Conservation (phyloP, 2,888 invertebrate species). For the Scaptodrosophila latifasciaeformis region DNA sequence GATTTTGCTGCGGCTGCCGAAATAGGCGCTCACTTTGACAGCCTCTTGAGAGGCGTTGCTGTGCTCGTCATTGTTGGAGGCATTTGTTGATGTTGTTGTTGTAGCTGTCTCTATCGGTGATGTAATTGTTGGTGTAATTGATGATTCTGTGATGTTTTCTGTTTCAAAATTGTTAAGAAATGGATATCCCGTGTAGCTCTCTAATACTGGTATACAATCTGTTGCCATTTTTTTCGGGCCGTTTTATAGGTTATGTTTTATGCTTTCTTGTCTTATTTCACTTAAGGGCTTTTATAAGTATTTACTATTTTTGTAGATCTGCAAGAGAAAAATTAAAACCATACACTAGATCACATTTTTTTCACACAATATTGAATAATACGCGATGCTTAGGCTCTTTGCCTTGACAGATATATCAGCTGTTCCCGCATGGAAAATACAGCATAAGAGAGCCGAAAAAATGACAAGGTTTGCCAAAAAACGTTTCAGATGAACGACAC, state of each 20-base stretch:
- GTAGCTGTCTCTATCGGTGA: slow-evolving; percentile 10
- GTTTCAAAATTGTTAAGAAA: too few relatives aligned
- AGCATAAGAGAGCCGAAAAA: not conserved
- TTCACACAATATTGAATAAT: slow-evolving; percentile 33
- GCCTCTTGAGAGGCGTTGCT: slow-evolving; percentile 22
- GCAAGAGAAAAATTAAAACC: too few relatives aligned
- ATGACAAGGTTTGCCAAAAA: slow-evolving; percentile 28
- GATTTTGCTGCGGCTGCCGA: slow-evolving; percentile 71
- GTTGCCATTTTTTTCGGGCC: slow-evolving; percentile 27
- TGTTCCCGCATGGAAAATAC: slow-evolving; percentile 20
- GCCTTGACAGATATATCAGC: slow-evolving; percentile 15
- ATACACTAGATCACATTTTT: slow-evolving; percentile 11
- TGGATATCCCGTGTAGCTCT: too few relatives aligned
- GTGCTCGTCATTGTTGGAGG: not conserved
- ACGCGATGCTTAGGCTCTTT: not conserved
- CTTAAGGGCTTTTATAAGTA: not conserved
- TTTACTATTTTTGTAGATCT: not conserved
- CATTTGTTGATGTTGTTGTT: slow-evolving; percentile 12
- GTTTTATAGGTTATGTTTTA: not conserved
- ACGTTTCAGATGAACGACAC: too few relatives aligned
- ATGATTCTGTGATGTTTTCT: slow-evolving; percentile 11
- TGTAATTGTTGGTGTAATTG: slow-evolving; percentile 9
- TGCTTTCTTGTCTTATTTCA: not conserved
- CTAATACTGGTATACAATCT: slow-evolving; percentile 3
- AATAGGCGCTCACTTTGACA: slow-evolving; percentile 67